Percentiles rank a stretch among this genome's conserved stretches.
Evolutionary conservation across 2,113 vertebrate species (phyloP).

Genomic region (Delphinus delphis): DNA sequence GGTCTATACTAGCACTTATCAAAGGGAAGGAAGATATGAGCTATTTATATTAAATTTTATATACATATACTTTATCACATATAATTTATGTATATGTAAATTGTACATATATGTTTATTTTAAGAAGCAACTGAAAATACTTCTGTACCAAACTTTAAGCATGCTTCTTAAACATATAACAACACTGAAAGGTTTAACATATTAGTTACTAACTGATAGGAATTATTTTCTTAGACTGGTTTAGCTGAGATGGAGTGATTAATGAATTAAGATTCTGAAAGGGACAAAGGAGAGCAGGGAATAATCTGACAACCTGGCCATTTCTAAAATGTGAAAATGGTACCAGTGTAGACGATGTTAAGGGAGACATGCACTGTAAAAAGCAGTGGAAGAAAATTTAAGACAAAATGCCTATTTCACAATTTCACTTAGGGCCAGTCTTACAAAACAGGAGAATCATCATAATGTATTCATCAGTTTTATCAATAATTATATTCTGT

Average conservation of each 20-base stretch:
- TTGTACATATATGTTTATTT: neutral
- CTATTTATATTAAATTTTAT: neutral
- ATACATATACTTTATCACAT: neutral
- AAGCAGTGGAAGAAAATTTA: neutral
- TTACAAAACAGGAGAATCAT: neutral
- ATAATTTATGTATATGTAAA: neutral
- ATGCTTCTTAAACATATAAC: neutral
- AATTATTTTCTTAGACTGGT: neutral
- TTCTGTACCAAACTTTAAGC: neutral
- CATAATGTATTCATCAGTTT: neutral
- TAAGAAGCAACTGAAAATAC: neutral
- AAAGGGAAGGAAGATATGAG: neutral
- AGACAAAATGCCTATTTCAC: neutral
- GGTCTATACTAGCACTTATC: neutral
- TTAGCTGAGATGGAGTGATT: neutral
- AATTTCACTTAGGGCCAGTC: neutral
- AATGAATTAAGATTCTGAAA: constrained; percentile 6
- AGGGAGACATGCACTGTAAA: neutral
- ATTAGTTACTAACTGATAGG: neutral
- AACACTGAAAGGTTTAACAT: neutral
- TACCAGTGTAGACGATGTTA: neutral
- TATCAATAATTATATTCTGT: neutral
- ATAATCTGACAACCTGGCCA: neutral
- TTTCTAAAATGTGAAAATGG: neutral
- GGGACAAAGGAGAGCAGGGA: neutral